phyloP scores from a whole-genome alignment of 2,888 invertebrate species.

The Erebia palarica region DNA sequence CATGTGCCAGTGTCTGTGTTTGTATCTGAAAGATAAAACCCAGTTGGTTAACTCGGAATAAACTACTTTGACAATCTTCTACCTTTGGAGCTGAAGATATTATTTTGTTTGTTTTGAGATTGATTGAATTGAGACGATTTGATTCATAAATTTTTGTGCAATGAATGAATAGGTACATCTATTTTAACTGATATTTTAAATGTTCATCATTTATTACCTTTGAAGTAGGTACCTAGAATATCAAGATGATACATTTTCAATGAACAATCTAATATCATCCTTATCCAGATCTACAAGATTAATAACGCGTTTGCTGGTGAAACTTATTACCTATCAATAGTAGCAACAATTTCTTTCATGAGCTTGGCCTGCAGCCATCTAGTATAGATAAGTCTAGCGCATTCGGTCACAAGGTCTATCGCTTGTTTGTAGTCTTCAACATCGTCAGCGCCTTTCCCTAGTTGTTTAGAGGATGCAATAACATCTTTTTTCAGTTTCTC shows the following conservation, averaged over 20 bases:
- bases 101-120: too few species aligned
- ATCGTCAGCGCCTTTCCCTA: conserved; percentile 48
- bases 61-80: background rate
- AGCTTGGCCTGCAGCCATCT: conserved; percentile 67
- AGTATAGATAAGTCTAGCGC: conserved; percentile 59
- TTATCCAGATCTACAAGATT: too few species aligned
- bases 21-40: conserved; percentile 51
- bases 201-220: too few species aligned
- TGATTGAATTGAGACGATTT: too few species aligned
- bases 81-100: background rate
- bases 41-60: background rate
- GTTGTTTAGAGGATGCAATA: conserved; percentile 43
- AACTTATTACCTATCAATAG: conserved; percentile 60
- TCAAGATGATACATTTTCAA: too few species aligned
- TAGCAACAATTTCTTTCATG: conserved; percentile 55
- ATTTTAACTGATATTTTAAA: too few species aligned
- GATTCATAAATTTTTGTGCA: too few species aligned
- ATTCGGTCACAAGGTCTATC: conserved; percentile 59
- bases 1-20: conserved; percentile 68
- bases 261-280: too few species aligned
- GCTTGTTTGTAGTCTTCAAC: conserved; percentile 59
- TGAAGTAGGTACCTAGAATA: too few species aligned
- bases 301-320: background rate
- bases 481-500: conserved; percentile 53
- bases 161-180: too few species aligned